Conservation (phyloP, 2,797 vertebrate species). For the Pseudochirops cupreus region DNA sequence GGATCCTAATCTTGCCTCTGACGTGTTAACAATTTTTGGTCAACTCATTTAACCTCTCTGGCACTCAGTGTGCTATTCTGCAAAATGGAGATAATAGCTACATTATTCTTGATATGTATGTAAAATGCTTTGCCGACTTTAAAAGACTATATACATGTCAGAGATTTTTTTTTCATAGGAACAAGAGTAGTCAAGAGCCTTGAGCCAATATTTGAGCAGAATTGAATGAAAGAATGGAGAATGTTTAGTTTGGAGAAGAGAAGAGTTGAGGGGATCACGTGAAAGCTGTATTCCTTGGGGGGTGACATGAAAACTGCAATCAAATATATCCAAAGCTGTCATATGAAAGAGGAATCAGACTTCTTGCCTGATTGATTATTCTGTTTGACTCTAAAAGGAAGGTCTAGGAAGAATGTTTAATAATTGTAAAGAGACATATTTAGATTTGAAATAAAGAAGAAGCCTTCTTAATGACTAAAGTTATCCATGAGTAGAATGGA, state of each 20-base stretch:
- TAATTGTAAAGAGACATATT: background rate
- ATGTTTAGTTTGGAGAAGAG: background rate
- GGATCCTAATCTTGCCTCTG: background rate
- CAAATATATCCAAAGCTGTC: background rate
- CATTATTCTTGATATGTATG: background rate
- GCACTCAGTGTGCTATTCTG: background rate
- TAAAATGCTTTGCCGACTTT: background rate
- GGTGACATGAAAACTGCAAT: background rate
- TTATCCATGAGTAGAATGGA: background rate
- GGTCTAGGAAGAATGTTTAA: background rate
- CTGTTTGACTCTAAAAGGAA: background rate
- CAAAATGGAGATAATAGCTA: background rate
- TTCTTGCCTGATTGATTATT: background rate
- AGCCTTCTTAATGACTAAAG: background rate
- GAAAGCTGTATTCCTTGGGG: no score
- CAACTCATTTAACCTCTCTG: background rate
- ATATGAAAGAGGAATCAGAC: background rate
- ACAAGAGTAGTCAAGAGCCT: background rate
- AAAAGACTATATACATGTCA: background rate
- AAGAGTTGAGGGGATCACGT: no score
- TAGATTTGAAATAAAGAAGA: background rate
- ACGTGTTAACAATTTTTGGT: background rate
- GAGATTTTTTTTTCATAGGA: background rate
- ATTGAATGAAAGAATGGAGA: background rate
- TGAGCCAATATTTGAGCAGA: background rate